Conservation (phyloP, 2,797 vertebrate genomes). For the Amazona finschi region DNA sequence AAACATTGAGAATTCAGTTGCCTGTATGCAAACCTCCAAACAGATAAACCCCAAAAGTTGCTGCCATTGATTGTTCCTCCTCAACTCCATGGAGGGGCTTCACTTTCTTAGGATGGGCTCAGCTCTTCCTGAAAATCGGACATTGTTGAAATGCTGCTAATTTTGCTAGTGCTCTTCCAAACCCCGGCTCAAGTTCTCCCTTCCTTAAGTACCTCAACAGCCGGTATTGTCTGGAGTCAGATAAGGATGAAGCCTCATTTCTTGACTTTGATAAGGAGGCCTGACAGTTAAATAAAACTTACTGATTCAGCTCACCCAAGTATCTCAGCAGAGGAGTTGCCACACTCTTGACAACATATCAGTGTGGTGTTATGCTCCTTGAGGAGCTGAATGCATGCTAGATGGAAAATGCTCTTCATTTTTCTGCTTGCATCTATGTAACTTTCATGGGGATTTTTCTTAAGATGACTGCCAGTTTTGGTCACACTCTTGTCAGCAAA, state of each 20-base stretch:
- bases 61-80: not conserved
- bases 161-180: not conserved
- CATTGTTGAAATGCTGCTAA: accelerated
- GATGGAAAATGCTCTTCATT: not conserved
- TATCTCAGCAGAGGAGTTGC: conserved; percentile 7
- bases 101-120: not conserved
- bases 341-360: not conserved
- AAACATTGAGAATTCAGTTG: not conserved
- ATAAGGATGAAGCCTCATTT: not conserved
- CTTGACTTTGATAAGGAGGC: not conserved
- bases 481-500: conserved; percentile 6
- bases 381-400: not conserved
- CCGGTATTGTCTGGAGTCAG: not conserved
- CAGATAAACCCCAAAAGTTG: not conserved
- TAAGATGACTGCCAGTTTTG: not conserved
- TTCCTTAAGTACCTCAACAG: not conserved
- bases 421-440: not conserved
- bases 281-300: conserved; percentile 31
- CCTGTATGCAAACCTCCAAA: not conserved
- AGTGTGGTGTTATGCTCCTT: not conserved
- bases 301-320: conserved; percentile 40
- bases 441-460: conserved; percentile 17
- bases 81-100: not conserved
- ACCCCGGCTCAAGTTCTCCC: not conserved
- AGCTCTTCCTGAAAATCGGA: not conserved